phyloP scores from a whole-genome alignment of 2,797 vertebrate species.

The Micrastur ruficollis region DNA sequence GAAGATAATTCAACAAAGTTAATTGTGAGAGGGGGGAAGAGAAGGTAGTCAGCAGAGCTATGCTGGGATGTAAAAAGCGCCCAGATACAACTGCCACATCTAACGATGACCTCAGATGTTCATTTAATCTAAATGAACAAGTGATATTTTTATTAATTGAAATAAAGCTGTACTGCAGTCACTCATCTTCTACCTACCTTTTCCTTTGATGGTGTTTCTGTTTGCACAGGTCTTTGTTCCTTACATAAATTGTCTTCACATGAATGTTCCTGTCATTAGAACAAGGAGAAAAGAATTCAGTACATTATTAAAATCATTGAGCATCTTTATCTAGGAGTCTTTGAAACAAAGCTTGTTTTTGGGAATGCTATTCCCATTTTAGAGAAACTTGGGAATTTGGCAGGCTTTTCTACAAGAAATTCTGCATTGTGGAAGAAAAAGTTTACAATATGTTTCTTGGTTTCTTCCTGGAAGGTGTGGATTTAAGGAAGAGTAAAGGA shows the following conservation, averaged over 20 bases:
- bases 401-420: not conserved
- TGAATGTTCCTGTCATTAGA: constrained; percentile 66
- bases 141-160: not conserved
- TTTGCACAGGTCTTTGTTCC: constrained; percentile 42
- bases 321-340: not conserved
- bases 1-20: not conserved
- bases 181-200: constrained; percentile 27
- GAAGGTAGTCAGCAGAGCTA: not conserved
- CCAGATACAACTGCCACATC: not conserved
- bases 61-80: not conserved
- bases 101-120: not conserved
- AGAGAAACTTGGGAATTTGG: not conserved
- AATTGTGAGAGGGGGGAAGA: not conserved
- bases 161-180: not conserved
- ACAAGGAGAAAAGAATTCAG: not conserved
- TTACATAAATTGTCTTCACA: constrained; percentile 46
- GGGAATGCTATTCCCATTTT: not conserved
- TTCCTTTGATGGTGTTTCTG: constrained; percentile 25
- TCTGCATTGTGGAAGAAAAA: not conserved
- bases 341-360: not conserved
- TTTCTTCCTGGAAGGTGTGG: not conserved
- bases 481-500: not conserved
- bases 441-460: not conserved
- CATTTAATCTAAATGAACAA: not conserved
- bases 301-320: not conserved